phyloP scores from a whole-genome alignment of 2,888 invertebrate genomes.

The Dasysyrphus tricinctus region DNA sequence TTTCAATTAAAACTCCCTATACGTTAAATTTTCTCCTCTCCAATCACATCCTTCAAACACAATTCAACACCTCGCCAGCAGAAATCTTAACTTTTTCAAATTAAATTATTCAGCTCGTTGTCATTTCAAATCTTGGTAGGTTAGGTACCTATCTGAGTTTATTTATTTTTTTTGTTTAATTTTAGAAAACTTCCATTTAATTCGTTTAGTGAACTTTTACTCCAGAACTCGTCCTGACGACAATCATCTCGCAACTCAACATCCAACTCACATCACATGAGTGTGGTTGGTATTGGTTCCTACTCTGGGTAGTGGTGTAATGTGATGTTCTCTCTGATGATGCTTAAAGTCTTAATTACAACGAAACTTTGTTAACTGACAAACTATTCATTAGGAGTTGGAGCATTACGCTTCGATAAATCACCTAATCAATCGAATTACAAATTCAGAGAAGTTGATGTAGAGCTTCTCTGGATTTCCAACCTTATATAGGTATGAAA shows the following conservation, averaged over 20 bases:
- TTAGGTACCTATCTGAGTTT: not conserved
- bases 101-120: conserved; percentile 51
- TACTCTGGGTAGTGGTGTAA: not conserved
- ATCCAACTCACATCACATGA: conserved; percentile 16
- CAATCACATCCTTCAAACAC: conserved; percentile 29
- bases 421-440: conserved; percentile 78
- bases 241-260: not conserved
- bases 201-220: conserved; percentile 53
- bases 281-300: conserved; percentile 1
- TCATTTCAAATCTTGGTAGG: conserved; percentile 36
- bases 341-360: conserved; percentile 69
- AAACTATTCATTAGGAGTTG: conserved; percentile 77
- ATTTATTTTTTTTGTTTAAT: not conserved
- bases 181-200: conserved; percentile 18
- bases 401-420: conserved; percentile 77
- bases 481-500: not conserved
- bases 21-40: not conserved
- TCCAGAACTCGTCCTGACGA: conserved; percentile 1
- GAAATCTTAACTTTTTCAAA: conserved; percentile 50
- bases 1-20: not conserved
- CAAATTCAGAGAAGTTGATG: conserved; percentile 60
- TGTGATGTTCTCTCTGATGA: conserved; percentile 1
- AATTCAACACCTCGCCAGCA: conserved; percentile 21
- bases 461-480: conserved; percentile 19
- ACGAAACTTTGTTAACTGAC: conserved; percentile 77